These are phyloP conservation scores for Phaenicophaeus curvirostris DNA, from an alignment of 2,797 vertebrate species.

Conservation along the genomic window DNA sequence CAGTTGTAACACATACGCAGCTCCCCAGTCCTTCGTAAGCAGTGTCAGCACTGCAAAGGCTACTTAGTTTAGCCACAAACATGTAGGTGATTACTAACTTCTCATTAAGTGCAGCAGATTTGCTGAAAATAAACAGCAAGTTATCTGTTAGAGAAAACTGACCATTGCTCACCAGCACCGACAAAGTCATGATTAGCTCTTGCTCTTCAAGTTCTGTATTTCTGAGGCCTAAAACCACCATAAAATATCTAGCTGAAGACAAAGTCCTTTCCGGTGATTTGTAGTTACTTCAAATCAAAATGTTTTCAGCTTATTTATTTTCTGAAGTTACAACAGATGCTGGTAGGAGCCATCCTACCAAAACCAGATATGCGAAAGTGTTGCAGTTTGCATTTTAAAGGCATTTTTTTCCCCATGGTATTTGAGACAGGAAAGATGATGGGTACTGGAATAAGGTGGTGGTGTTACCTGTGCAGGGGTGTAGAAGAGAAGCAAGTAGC, in stretches of 20 bases:
- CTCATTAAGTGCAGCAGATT: neutral
- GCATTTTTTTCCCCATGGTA: neutral
- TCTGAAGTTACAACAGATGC: neutral
- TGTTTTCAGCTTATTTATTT: neutral
- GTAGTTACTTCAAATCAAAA: neutral
- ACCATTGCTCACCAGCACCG: accelerated
- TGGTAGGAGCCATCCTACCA: neutral
- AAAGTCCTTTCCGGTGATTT: neutral
- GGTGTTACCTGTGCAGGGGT: neutral
- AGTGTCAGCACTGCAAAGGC: neutral
- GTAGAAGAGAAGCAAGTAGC: neutral
- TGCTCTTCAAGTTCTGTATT: neutral
- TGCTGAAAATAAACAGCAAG: neutral
- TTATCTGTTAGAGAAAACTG: neutral
- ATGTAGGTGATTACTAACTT: neutral
- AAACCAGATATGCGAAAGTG: neutral
- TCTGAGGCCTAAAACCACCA: neutral
- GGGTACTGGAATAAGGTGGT: neutral
- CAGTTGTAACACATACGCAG: neutral
- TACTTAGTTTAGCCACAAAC: neutral
- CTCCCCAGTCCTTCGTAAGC: neutral
- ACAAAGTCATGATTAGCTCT: neutral
- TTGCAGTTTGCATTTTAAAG: neutral
- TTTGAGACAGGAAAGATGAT: neutral
- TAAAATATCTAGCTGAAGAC: neutral